These are phyloP conservation scores for Serranus cabrilla DNA, from an alignment of 2,797 vertebrate genomes.

Conservation along the genomic window DNA sequence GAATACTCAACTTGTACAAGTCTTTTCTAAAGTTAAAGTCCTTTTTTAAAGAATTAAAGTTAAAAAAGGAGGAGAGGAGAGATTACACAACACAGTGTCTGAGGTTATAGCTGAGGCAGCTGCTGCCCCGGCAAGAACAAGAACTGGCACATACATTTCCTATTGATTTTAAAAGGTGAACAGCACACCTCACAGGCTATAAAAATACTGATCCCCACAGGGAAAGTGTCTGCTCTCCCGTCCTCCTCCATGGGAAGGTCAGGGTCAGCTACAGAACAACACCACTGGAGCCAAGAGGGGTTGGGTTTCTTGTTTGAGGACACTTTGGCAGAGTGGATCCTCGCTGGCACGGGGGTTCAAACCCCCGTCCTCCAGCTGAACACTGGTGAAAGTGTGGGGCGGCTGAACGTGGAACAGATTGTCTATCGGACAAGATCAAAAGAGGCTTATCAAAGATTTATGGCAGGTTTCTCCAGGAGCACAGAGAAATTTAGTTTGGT, in stretches of 20 bases:
- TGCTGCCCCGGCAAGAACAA: slow-evolving; percentile 18
- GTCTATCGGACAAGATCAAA: slow-evolving; percentile 31
- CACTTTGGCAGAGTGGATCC: slow-evolving; percentile 28
- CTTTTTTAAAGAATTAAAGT: background rate
- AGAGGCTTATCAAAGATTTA: slow-evolving; percentile 38
- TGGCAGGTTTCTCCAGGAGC: slow-evolving; percentile 19
- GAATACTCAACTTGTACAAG: background rate
- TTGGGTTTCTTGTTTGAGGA: slow-evolving; percentile 35
- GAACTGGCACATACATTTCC: slow-evolving; percentile 29
- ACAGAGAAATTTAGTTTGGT: background rate
- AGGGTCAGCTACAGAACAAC: slow-evolving; percentile 47
- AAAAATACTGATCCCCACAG: slow-evolving; percentile 42
- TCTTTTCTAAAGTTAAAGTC: background rate
- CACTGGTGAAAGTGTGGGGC: background rate
- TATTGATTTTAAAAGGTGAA: slow-evolving; percentile 53
- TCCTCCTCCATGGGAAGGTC: slow-evolving; percentile 50
- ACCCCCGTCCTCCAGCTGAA: slow-evolving; percentile 5
- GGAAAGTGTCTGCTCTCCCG: slow-evolving; percentile 32
- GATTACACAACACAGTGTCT: background rate
- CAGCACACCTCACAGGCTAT: slow-evolving; percentile 26
- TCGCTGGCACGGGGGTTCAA: slow-evolving; percentile 22
- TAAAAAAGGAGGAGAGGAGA: background rate
- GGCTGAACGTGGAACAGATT: slow-evolving; percentile 12
- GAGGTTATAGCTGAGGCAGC: slow-evolving; percentile 23
- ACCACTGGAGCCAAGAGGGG: slow-evolving; percentile 21